Evolutionary conservation across 30 jellyfish, hydroid and myxozoan genomes (phyloP).

Genomic region (Hydra vulgaris): DNA sequence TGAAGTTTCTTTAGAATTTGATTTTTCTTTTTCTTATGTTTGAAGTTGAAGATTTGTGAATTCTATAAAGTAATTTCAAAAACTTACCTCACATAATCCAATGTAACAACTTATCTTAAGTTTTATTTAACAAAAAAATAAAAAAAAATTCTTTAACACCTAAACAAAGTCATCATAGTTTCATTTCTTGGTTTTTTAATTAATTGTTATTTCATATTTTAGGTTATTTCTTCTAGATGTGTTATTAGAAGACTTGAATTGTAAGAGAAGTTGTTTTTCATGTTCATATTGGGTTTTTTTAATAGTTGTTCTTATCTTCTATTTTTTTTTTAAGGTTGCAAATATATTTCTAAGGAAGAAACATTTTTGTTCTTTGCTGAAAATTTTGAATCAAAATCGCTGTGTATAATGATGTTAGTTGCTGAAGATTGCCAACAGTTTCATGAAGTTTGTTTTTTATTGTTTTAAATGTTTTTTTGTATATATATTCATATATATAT

Average conservation of each 20-base stretch:
- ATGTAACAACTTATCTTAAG: too few relatives aligned
- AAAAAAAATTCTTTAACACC: too few relatives aligned
- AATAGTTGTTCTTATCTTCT: background rate
- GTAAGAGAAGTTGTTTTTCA: background rate
- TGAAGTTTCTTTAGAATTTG: too few relatives aligned
- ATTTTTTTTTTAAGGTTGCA: background rate
- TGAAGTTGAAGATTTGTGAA: too few relatives aligned
- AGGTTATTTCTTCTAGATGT: slow-evolving; percentile 13
- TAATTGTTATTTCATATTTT: background rate
- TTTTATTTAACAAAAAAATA: too few relatives aligned
- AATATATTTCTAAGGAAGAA: background rate
- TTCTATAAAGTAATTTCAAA: too few relatives aligned
- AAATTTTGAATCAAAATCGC: slow-evolving; percentile 20
- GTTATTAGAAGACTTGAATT: background rate
- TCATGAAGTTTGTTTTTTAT: slow-evolving; percentile 5
- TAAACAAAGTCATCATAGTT: too few relatives aligned
- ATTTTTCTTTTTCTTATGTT: too few relatives aligned
- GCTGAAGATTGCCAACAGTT: background rate
- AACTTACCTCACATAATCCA: too few relatives aligned
- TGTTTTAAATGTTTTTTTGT: background rate
- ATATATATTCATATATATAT: too few relatives aligned
- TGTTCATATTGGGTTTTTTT: background rate
- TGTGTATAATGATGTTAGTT: slow-evolving; percentile 29
- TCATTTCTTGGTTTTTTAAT: background rate
- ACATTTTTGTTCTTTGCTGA: slow-evolving; percentile 17